These are phyloP conservation scores for Poeciliopsis paucimaculata DNA, from an alignment of 2,797 vertebrate genomes.

Conservation along the genomic window DNA sequence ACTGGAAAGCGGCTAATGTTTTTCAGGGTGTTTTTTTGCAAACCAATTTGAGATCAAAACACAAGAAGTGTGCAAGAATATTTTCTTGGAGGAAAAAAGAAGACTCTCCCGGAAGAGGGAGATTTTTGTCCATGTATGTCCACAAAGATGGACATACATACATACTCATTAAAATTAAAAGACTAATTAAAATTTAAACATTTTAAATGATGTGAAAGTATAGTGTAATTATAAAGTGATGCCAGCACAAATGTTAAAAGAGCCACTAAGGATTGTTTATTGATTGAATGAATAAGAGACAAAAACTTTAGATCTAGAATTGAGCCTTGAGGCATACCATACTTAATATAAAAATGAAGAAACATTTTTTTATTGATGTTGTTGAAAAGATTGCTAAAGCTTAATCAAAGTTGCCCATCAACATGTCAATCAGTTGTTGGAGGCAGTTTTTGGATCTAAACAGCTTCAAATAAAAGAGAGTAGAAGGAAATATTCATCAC, in stretches of 20 bases:
- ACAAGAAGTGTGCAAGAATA: background rate
- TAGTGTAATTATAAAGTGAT: background rate
- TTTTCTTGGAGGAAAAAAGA: background rate
- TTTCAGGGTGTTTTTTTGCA: background rate
- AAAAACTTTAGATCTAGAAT: background rate
- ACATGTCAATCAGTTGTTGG: background rate
- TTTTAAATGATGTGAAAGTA: background rate
- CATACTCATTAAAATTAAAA: too few relatives aligned
- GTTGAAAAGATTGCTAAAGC: background rate
- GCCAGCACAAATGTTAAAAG: too few relatives aligned
- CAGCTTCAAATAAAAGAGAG: background rate
- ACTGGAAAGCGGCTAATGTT: background rate
- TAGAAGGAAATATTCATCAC: background rate
- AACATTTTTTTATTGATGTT: background rate
- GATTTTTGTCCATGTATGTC: background rate
- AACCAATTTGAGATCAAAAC: background rate
- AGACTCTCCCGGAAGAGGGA: background rate
- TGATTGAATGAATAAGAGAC: background rate
- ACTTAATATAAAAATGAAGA: background rate
- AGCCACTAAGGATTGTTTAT: background rate
- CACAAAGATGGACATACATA: background rate
- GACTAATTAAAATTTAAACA: background rate
- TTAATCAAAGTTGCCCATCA: background rate
- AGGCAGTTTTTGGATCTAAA: background rate
- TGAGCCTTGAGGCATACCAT: background rate